These are phyloP conservation scores for Aphyosemion australe DNA, from an alignment of 2,113 vertebrate genomes.

Conservation along the genomic window DNA sequence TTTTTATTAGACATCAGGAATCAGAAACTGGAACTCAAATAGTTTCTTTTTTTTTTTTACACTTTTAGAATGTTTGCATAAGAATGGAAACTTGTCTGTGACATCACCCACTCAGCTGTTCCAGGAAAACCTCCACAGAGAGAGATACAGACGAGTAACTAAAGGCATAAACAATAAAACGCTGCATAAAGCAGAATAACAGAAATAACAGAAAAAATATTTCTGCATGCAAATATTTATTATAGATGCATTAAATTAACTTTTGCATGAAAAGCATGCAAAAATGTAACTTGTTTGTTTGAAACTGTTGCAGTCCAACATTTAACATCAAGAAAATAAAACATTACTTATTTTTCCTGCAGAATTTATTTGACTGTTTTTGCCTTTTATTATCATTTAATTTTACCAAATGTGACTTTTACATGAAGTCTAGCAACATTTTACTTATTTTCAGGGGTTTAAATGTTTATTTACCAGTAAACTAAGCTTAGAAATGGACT, in stretches of 20 bases:
- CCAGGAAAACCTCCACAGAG: not conserved
- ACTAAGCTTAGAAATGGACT: too few relatives aligned
- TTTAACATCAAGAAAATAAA: not conserved
- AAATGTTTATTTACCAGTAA: too few relatives aligned
- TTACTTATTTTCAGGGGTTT: too few relatives aligned
- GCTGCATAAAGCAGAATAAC: too few relatives aligned
- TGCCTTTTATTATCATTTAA: not conserved
- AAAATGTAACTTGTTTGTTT: too few relatives aligned
- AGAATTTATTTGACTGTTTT: not conserved
- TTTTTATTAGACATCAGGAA: not conserved
- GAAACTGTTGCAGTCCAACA: not conserved
- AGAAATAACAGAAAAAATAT: too few relatives aligned
- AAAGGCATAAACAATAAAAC: too few relatives aligned
- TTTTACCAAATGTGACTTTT: too few relatives aligned
- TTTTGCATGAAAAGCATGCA: too few relatives aligned
- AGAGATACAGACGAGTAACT: not conserved
- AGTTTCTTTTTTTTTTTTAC: not conserved
- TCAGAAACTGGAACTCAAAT: not conserved
- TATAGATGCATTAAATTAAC: too few relatives aligned
- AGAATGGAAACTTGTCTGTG: constrained; percentile 3
- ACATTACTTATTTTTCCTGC: not conserved
- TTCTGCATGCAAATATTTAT: too few relatives aligned
- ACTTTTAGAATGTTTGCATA: not conserved
- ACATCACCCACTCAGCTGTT: not conserved
- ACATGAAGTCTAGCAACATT: too few relatives aligned